These are phyloP conservation scores for Caracal caracal DNA, from an alignment of 2,113 vertebrate species.

Conservation along the genomic window DNA sequence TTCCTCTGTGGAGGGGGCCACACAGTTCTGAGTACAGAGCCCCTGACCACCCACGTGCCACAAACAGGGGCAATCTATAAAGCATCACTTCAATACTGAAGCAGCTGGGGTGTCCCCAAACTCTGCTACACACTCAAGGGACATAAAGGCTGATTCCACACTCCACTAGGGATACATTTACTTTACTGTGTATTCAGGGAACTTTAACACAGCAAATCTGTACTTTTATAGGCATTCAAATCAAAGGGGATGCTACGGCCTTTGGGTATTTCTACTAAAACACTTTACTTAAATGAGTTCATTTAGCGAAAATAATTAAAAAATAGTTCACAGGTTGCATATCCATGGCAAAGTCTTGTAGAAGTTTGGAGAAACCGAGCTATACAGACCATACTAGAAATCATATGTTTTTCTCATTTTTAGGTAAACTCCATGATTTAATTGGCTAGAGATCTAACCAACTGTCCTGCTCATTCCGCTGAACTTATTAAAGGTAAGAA, in stretches of 20 bases:
- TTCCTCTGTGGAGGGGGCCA: background rate
- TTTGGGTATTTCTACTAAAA: background rate
- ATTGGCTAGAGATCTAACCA: background rate
- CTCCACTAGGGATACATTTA: background rate
- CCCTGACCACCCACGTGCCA: too few species aligned
- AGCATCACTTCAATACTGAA: background rate
- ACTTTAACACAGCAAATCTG: background rate
- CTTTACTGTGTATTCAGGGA: background rate
- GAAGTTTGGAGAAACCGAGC: background rate
- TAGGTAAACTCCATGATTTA: background rate
- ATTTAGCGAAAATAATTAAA: background rate
- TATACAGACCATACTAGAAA: background rate
- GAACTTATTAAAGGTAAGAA: background rate
- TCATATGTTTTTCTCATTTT: background rate
- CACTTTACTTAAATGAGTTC: background rate
- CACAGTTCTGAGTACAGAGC: background rate
- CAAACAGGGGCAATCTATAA: background rate
- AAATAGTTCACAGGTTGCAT: background rate
- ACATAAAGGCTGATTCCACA: accelerated
- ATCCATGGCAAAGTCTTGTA: background rate
- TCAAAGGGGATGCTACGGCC: background rate
- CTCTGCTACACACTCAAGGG: too few species aligned
- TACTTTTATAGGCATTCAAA: background rate
- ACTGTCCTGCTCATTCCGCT: background rate
- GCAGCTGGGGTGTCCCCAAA: background rate